Percentiles rank a stretch among this genome's conserved stretches.
These are phyloP conservation scores for Gymnoscopelus microlampas DNA, from an alignment of 2,797 vertebrate genomes.

Conservation along the genomic window DNA sequence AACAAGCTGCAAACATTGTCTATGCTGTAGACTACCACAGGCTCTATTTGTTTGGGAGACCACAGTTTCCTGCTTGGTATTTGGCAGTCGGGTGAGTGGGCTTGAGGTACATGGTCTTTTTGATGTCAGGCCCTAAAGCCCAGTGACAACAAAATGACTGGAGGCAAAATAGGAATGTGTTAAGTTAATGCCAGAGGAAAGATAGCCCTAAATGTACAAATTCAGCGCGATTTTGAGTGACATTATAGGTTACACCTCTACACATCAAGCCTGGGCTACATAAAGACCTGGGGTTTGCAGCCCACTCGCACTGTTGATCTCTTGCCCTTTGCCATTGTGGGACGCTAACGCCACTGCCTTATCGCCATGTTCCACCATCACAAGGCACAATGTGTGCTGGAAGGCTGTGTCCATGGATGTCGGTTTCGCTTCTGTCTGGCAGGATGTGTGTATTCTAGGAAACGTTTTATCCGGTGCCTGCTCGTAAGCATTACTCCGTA, in stretches of 20 bases:
- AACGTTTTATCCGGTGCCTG: constrained; percentile 66
- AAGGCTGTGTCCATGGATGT: constrained; percentile 65
- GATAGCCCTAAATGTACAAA: constrained; percentile 47
- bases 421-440: constrained; percentile 67
- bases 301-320: constrained; percentile 32
- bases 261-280: constrained; percentile 44
- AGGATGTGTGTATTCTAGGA: constrained; percentile 65
- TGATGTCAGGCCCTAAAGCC: constrained; percentile 51
- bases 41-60: constrained; percentile 56
- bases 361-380: constrained; percentile 59
- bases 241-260: constrained; percentile 55
- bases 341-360: constrained; percentile 28
- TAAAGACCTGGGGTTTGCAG: constrained; percentile 47
- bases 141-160: constrained; percentile 57
- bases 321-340: constrained; percentile 50
- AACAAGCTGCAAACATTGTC: constrained; percentile 39
- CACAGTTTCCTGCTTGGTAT: constrained; percentile 68
- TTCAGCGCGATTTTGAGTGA: constrained; percentile 44
- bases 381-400: constrained; percentile 65
- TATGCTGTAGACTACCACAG: constrained; percentile 37
- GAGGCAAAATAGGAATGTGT: constrained; percentile 47
- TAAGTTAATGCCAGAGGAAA: constrained; percentile 42
- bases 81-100: constrained; percentile 55
- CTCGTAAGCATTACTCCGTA: constrained; percentile 73
- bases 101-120: constrained; percentile 40